These are phyloP conservation scores for Heteromormyrus szaboi DNA, from an alignment of 2,797 vertebrate genomes.

Conservation along the genomic window DNA sequence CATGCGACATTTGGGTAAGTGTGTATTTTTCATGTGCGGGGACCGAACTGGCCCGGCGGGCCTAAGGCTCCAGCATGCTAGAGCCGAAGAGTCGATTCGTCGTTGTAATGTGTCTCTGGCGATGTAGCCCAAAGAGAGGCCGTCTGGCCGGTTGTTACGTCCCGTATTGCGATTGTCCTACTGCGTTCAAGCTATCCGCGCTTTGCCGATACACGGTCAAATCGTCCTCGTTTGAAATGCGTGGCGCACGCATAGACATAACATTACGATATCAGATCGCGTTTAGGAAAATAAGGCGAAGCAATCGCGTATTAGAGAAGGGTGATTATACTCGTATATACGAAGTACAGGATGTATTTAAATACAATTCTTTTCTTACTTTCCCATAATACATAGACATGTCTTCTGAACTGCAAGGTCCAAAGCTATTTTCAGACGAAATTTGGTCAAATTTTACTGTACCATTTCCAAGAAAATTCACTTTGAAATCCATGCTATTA, in stretches of 20 bases:
- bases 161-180: not conserved
- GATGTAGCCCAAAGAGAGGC: not conserved
- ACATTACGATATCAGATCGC: not conserved
- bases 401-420: not conserved
- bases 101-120: not conserved
- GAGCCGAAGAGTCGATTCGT: not conserved
- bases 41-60: not conserved
- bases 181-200: not conserved
- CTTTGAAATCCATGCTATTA: not conserved
- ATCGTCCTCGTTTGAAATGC: not conserved
- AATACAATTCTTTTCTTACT: not conserved
- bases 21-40: not conserved
- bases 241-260: not conserved
- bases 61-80: not conserved
- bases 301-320: not conserved
- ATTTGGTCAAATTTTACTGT: not conserved
- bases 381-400: not conserved
- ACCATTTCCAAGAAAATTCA: not conserved
- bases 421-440: not conserved
- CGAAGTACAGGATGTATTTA: not conserved
- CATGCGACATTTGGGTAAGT: not conserved
- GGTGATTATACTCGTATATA: not conserved
- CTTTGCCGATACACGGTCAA: not conserved
- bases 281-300: not conserved
- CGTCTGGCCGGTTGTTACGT: not conserved